Evolutionary conservation across 2,797 vertebrate genomes (phyloP).

Genomic region (Sebastes cheni): DNA sequence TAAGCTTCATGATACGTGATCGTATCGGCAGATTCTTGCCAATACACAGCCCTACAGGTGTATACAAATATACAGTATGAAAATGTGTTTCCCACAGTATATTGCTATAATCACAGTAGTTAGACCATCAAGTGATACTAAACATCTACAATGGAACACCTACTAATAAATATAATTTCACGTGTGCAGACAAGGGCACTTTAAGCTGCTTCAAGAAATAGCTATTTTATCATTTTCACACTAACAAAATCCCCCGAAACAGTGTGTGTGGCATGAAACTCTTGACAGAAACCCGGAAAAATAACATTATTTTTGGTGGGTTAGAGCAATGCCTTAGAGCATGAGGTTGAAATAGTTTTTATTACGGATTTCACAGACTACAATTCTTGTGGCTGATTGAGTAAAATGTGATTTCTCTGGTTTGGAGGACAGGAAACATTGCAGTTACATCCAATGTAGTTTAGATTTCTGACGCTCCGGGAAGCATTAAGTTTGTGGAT

Average conservation of each 20-base stretch:
- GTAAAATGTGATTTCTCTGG: neutral
- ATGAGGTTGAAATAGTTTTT: neutral
- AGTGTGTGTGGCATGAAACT: neutral
- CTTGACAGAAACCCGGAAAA: neutral
- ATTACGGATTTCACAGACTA: neutral
- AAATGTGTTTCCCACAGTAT: neutral
- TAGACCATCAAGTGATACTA: neutral
- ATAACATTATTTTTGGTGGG: neutral
- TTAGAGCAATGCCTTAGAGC: neutral
- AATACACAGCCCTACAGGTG: too few species aligned
- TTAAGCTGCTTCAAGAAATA: neutral
- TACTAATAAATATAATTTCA: neutral
- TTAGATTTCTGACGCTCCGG: neutral
- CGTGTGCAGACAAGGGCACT: neutral
- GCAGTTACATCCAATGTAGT: neutral
- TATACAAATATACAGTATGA: too few species aligned
- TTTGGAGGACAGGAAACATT: neutral
- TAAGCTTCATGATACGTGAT: too few species aligned
- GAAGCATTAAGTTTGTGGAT: neutral
- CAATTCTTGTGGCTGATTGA: neutral
- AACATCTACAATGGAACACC: neutral
- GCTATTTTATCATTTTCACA: neutral
- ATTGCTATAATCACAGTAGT: too few species aligned
- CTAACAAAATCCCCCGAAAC: neutral
- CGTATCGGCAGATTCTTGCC: too few species aligned